Base-by-base conservation (phyloP, 2,888 invertebrate species). In the Habroteleia sp. region DNA sequence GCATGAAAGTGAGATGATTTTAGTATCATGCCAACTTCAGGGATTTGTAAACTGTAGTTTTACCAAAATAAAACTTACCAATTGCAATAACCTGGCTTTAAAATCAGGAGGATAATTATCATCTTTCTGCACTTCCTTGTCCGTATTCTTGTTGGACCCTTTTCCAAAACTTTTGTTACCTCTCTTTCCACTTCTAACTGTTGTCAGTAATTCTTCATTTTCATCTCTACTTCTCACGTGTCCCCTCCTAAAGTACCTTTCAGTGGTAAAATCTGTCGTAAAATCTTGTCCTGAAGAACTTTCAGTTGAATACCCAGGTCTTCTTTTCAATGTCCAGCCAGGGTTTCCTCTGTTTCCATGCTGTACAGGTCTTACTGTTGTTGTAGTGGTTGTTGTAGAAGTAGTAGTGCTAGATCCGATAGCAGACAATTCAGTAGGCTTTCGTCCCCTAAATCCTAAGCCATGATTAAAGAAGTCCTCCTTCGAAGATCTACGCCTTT, bases 51-150 rank as follows among this genome's bases (percentile, higher is more conserved):
- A n/a, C n/a, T n/a, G n/a, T n/a, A 1, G 8, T 14, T 46, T 4
- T 1, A 8, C 1, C 11, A 27, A 14, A 25, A 63, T 4, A 29
- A 6, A 11, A 82, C 85, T 84, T 46, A 88, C 88, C 87, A 85
- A 73, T 72, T 84, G 83, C n/a, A 81, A 79, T 39, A 88, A 65
- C 60, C 82, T 84, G 16, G 86, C 87, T 52, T 87, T 87, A 48
- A 87, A 88, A 16, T 87, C 84, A 0, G 85, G 79, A 10, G 88
- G 87, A 81, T 88, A 87, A 71, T 88, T 88, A 16, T 87, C 86
- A 3, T 78, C 78, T 1, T 56, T 27, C 1, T 82, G 80, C 1
- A 41, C 20, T 1, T 79, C 63, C 8, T 79, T 82, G 14, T 74
- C 25, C 20, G 46, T 0, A 27, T 23, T 39, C 13, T 17, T 31